A percentile compares a stretch with the other conserved stretches of the same genome.
phyloP scores from a whole-genome alignment of 2,113 vertebrate genomes.

The Cairina moschata region DNA sequence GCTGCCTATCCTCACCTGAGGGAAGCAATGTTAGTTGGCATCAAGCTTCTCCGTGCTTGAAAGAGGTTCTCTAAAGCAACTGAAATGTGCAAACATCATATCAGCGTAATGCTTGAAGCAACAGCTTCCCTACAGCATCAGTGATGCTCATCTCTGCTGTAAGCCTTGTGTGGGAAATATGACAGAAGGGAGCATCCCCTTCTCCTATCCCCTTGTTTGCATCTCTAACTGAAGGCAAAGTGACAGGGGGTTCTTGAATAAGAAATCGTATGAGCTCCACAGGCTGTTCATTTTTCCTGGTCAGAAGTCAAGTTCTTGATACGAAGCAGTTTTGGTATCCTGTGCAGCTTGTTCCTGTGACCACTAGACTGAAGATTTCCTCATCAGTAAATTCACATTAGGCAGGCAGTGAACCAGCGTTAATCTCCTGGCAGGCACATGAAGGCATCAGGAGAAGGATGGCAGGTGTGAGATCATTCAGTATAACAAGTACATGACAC shows the following conservation, averaged over 20 bases:
- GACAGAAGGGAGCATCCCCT: background rate
- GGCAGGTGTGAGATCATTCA: background rate
- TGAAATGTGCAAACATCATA: background rate
- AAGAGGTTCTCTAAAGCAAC: background rate
- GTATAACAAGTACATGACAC: background rate
- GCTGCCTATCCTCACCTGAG: background rate
- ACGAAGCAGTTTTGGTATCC: background rate
- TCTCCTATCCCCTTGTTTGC: background rate
- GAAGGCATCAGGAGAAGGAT: background rate
- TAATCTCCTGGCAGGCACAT: background rate
- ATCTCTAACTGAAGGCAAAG: background rate
- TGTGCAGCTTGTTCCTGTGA: background rate
- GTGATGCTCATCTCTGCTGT: background rate
- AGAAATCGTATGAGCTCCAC: background rate
- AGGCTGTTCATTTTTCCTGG: background rate
- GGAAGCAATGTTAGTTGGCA: background rate
- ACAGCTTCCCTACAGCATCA: background rate
- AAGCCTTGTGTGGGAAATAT: accelerated
- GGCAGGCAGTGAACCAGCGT: background rate
- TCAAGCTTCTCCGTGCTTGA: background rate
- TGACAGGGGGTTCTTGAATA: background rate
- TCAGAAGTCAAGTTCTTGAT: background rate
- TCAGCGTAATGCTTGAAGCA: background rate
- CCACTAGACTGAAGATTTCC: background rate
- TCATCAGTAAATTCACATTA: background rate